Base-by-base conservation (phyloP, 1,140 invertebrate genomes). In the Drosophila equinoxialis region DNA sequence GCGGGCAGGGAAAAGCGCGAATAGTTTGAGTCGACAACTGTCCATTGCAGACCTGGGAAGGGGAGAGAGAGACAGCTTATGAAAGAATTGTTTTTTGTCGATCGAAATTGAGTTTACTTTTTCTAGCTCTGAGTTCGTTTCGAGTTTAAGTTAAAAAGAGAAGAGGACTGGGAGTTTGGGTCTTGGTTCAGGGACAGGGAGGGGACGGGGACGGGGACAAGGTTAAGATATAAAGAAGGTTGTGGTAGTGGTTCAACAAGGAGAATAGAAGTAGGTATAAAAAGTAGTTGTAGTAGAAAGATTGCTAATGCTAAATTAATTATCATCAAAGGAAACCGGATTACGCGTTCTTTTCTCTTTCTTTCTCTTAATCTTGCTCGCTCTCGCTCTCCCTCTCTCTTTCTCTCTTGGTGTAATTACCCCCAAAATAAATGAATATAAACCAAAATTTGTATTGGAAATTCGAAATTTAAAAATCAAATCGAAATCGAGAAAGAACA, bases 11-110 rank as follows among this genome's bases (percentile, higher is more conserved):
- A 94, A 92, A 94, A 94, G 92, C 94, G 93, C 89, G 94, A 93
- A 93, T 94, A 95, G 91, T 93, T 94, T 91, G 95, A 94, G 92
- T 95, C 94, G 93, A 95, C 93, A 92, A 95, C 93, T 91, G 94
- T 94, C 95, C 95, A 95, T 93, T 95, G 94, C 92, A 94, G 93
- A 93, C 94, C 94, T 95, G 94, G 92, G 93, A 95, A 90, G 84
- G 89, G 89, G 91, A 91, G 89, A 92, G 87, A 90, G 90, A 89
- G 89, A 90, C 81, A 87, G 82, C 85, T 85, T 79, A 89, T 89
- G 84, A 89, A 83, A 89, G 76, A 81, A 83, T 86, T 69, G 79
- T 79, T 85, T 79, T 63, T 69, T 37, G 35, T 69, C 63, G 63
- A 64, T 80, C 64, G 70, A 81, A 81, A 75, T 81, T 74, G 65